These are phyloP conservation scores for Tetraneura akinire DNA, from an alignment of 1,140 invertebrate genomes.

Conservation along the genomic window DNA sequence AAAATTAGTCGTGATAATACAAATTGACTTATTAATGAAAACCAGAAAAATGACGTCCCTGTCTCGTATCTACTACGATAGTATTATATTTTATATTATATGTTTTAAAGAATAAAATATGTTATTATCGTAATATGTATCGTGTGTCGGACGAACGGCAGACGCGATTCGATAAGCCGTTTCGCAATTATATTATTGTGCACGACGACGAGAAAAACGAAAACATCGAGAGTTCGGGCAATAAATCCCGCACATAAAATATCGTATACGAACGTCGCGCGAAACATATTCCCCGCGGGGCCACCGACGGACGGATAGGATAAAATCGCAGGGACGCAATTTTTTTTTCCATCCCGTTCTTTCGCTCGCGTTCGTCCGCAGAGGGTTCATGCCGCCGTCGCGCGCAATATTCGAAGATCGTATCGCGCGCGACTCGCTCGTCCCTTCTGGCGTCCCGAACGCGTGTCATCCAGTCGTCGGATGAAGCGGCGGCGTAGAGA, in stretches of 20 bases:
- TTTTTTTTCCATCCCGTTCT: too few relatives aligned
- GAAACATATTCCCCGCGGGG: constrained; percentile 24
- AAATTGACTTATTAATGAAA: too few relatives aligned
- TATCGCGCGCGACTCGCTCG: not conserved
- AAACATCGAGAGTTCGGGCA: not conserved
- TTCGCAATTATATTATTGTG: not conserved
- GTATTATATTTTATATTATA: too few relatives aligned
- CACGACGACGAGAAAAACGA: not conserved
- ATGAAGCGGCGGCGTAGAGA: not conserved
- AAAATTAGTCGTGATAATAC: too few relatives aligned
- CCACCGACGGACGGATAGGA: not conserved
- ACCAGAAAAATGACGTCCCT: too few relatives aligned
- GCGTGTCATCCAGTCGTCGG: not conserved
- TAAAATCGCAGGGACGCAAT: not conserved
- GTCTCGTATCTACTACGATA: too few relatives aligned
- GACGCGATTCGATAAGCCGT: constrained; percentile 20
- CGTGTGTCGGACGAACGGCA: too few relatives aligned
- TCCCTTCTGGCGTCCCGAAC: not conserved
- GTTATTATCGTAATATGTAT: too few relatives aligned
- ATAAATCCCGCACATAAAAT: not conserved
- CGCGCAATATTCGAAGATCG: constrained; percentile 15
- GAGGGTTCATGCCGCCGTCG: not conserved
- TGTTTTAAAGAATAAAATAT: too few relatives aligned
- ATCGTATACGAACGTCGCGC: constrained; percentile 35
- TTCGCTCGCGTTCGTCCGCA: too few relatives aligned